These are phyloP conservation scores for Erebia ligea DNA, from an alignment of 2,888 invertebrate species.

Conservation along the genomic window DNA sequence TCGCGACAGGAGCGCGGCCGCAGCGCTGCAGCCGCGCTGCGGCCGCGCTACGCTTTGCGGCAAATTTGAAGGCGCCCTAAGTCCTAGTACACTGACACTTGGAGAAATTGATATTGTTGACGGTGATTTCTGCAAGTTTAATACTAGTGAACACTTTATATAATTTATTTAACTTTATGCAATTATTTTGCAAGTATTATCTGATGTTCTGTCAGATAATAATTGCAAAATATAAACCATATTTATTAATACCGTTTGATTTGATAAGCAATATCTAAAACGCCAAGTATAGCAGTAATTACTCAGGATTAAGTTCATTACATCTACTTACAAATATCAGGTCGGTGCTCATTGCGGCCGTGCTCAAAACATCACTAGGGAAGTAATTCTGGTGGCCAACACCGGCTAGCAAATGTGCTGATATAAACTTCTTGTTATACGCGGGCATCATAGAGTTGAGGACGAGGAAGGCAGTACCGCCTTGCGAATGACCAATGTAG, in stretches of 20 bases:
- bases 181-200: no score
- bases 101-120: no score
- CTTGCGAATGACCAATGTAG: conserved; percentile 74
- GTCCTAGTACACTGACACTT: no score
- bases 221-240: neutral
- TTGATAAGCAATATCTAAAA: neutral
- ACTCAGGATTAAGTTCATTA: neutral
- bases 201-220: no score
- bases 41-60: no score
- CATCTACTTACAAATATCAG: conserved; percentile 47
- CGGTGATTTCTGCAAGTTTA: no score
- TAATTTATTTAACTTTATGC: no score
- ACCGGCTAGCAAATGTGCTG: conserved; percentile 65
- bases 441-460: conserved; percentile 58
- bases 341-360: conserved; percentile 49
- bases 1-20: no score
- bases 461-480: conserved; percentile 64
- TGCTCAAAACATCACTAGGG: conserved; percentile 47
- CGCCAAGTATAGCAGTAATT: neutral
- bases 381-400: conserved; percentile 62
- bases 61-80: no score
- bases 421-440: conserved; percentile 61
- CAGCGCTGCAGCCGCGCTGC: no score
- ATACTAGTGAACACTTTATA: no score
- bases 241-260: conserved; percentile 1